phyloP scores from a whole-genome alignment of 53 echinoderm and acorn worm genomes.

The Mesocentrotus franciscanus region DNA sequence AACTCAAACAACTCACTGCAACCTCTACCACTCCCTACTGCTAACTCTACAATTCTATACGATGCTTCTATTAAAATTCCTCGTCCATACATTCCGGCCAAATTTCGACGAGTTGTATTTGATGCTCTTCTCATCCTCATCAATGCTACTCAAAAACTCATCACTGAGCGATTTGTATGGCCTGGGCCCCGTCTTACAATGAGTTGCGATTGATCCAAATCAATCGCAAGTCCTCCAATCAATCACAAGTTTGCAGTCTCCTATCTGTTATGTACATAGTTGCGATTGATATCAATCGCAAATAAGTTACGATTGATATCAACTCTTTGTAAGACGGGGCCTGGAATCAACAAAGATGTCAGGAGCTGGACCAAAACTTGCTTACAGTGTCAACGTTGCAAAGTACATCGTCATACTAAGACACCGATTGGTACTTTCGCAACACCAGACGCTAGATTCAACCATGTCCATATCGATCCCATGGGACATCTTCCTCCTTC shows the following conservation, averaged over 20 bases:
- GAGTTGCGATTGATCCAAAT: too few relatives aligned
- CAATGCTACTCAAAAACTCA: conserved; percentile 64
- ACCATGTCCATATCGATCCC: conserved; percentile 59
- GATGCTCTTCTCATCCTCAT: conserved; percentile 72
- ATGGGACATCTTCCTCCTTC: conserved; percentile 66
- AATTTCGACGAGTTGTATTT: conserved; percentile 63
- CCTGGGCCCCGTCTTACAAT: too few relatives aligned
- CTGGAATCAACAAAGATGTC: conserved; percentile 70
- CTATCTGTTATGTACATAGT: too few relatives aligned
- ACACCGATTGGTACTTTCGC: conserved; percentile 59
- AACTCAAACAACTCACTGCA: not conserved
- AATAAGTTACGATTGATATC: too few relatives aligned
- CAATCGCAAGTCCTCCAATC: too few relatives aligned
- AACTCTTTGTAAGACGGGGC: too few relatives aligned
- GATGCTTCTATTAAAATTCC: not conserved
- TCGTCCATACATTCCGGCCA: conserved; percentile 62
- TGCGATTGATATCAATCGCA: too few relatives aligned
- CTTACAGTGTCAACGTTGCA: conserved; percentile 65
- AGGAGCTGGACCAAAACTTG: conserved; percentile 70
- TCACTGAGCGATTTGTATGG: conserved; percentile 72
- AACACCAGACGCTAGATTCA: conserved; percentile 63
- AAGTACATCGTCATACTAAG: conserved; percentile 65
- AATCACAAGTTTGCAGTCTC: too few relatives aligned
- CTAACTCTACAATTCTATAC: not conserved
- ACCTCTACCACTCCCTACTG: not conserved